Conservation (phyloP, 2,888 invertebrate species). For the Temnothorax rugatulus region DNA sequence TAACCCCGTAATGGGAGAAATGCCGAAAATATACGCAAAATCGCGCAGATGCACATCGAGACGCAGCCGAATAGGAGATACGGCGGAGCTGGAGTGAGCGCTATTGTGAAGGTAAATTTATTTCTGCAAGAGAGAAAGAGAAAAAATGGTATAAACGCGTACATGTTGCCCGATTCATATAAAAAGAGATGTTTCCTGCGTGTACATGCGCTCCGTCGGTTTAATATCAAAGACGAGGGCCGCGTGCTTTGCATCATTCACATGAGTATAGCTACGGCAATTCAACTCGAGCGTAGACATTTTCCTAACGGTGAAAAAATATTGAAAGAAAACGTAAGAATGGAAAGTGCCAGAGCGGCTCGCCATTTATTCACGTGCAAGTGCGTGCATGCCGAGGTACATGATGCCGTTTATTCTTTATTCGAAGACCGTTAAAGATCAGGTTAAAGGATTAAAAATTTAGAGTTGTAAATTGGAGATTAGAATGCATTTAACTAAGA, state of each 20-base stretch:
- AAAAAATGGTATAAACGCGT: not conserved
- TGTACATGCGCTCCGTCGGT: not conserved
- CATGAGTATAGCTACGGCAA: not conserved
- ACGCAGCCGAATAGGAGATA: conserved; percentile 8
- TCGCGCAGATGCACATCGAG: conserved; percentile 21
- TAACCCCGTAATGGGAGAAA: conserved; percentile 32
- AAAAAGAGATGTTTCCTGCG: conserved; percentile 18
- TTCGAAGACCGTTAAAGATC: not conserved
- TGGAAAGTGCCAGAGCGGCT: not conserved
- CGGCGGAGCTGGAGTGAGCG: not conserved
- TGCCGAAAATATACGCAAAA: conserved; percentile 36
- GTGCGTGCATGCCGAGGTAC: not conserved
- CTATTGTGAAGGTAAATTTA: conserved; percentile 19
- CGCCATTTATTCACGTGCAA: not conserved
- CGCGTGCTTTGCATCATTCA: not conserved
- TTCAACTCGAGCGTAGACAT: conserved; percentile 1
- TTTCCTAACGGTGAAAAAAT: not conserved
- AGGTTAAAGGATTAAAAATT: not conserved
- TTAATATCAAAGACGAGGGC: conserved; percentile 22
- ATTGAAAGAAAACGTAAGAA: conserved; percentile 1
- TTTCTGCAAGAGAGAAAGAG: not conserved
- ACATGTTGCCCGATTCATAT: not conserved
- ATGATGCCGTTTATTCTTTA: not conserved
- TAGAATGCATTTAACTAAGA: not conserved
- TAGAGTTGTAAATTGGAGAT: not conserved